Evolutionary conservation across 2,113 vertebrate species (phyloP).

Genomic region (Pheucticus melanocephalus): DNA sequence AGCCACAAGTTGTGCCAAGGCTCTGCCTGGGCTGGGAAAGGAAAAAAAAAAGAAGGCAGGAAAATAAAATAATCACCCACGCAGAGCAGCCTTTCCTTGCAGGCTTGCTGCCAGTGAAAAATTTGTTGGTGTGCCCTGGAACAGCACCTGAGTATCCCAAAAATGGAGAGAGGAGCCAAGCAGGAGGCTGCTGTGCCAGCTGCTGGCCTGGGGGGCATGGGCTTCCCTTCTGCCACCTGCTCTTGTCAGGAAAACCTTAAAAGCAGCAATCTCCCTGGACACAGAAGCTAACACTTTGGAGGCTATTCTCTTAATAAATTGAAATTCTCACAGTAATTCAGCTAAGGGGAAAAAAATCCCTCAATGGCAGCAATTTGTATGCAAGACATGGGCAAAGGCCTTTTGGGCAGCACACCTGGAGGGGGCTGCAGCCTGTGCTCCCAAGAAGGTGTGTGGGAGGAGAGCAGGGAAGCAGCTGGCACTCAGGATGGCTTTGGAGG

Average conservation of each 20-base stretch:
- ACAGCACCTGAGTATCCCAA: neutral
- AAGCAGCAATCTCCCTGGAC: neutral
- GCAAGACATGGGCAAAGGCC: neutral
- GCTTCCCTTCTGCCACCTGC: neutral
- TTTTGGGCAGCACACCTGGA: neutral
- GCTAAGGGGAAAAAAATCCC: neutral
- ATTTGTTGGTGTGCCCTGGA: neutral
- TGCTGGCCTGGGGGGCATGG: fast-evolving
- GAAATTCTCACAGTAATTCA: neutral
- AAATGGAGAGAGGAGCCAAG: neutral
- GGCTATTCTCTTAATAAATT: neutral
- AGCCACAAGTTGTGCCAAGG: constrained; percentile 9
- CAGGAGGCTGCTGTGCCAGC: neutral
- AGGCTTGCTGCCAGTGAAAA: neutral
- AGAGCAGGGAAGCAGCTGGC: neutral
- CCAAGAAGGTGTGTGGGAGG: fast-evolving
- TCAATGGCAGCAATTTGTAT: neutral
- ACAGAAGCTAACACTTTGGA: neutral
- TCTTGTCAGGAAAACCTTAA: neutral
- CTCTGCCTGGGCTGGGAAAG: neutral
- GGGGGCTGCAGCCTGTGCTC: neutral
- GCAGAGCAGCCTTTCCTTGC: neutral
- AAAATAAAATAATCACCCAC: constrained; percentile 10
- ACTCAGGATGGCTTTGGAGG: fast-evolving
- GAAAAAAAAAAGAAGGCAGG: neutral